These are phyloP conservation scores for Ennomos quercinarius DNA, from an alignment of 2,888 invertebrate species.

Conservation along the genomic window DNA sequence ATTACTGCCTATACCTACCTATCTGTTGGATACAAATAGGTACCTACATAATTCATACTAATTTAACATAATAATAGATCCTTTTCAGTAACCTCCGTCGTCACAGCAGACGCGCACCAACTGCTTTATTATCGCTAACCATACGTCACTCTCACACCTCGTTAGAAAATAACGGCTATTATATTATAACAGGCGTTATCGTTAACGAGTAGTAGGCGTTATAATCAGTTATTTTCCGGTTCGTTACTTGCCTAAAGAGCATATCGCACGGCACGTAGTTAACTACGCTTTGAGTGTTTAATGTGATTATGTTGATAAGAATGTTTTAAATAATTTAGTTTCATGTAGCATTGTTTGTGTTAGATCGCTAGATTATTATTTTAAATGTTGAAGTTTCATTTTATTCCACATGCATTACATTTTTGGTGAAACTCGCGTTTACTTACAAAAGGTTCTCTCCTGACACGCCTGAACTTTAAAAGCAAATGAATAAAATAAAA, in stretches of 20 bases:
- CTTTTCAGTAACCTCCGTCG: not conserved
- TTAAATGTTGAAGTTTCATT: too few species aligned
- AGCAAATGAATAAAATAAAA: too few species aligned
- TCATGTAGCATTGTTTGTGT: too few species aligned
- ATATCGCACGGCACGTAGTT: conserved; percentile 18
- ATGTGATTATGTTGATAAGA: conserved; percentile 1
- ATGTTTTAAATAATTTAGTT: not conserved
- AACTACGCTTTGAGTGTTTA: not conserved
- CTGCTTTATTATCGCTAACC: not conserved
- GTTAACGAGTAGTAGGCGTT: conserved; percentile 3
- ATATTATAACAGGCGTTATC: conserved; percentile 6
- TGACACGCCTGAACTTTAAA: too few species aligned
- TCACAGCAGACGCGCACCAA: conserved; percentile 4
- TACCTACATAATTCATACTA: too few species aligned
- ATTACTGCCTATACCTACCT: too few species aligned
- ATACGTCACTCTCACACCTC: conserved; percentile 7
- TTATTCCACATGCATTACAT: too few species aligned
- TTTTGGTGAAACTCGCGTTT: too few species aligned
- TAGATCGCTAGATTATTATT: too few species aligned
- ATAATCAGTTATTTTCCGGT: conserved; percentile 23
- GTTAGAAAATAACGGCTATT: not conserved
- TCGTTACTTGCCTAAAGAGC: conserved; percentile 21
- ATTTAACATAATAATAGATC: too few species aligned
- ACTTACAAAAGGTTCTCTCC: too few species aligned
- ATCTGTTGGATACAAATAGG: too few species aligned